A percentile compares a stretch with the other conserved stretches of the same genome.
Conservation (phyloP, 2,113 vertebrate genomes). For the Dicentrarchus labrax region DNA sequence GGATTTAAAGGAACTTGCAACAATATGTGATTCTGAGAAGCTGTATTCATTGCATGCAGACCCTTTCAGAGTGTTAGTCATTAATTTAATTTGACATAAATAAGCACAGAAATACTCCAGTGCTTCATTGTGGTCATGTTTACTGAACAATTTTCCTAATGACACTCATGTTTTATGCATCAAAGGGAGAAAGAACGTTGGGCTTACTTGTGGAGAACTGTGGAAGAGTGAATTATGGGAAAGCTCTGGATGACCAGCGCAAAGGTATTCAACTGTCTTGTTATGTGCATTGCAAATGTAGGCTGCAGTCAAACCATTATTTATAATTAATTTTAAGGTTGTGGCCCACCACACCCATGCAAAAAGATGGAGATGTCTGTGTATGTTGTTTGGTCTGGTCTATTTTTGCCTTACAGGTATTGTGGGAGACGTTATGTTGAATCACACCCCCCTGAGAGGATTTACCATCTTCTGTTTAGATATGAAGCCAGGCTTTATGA, state of each 20-base stretch:
- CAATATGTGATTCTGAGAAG: neutral
- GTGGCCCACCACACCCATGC: neutral
- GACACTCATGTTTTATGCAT: slow-evolving; percentile 5
- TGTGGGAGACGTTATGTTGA: slow-evolving; percentile 79
- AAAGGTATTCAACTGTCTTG: slow-evolving; percentile 85
- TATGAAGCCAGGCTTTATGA: slow-evolving; percentile 81
- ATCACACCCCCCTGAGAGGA: slow-evolving; percentile 76
- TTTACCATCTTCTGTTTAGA: slow-evolving; percentile 81
- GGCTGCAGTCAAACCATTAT: neutral
- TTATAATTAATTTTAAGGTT: neutral
- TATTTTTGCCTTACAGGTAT: slow-evolving; percentile 68
- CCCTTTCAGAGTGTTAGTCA: neutral
- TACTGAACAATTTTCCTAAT: neutral
- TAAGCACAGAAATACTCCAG: neutral
- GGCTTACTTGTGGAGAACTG: slow-evolving; percentile 93
- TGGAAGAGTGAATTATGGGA: slow-evolving; percentile 93
- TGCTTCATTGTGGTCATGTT: neutral
- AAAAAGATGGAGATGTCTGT: neutral
- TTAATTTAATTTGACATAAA: neutral
- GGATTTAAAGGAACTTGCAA: neutral
- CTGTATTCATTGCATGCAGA: neutral
- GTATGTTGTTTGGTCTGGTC: neutral
- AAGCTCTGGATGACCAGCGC: slow-evolving; percentile 87
- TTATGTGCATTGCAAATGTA: neutral
- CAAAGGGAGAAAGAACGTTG: slow-evolving; percentile 86